These are phyloP conservation scores for Odontothrips loti DNA, from an alignment of 2,888 invertebrate species.

Conservation along the genomic window DNA sequence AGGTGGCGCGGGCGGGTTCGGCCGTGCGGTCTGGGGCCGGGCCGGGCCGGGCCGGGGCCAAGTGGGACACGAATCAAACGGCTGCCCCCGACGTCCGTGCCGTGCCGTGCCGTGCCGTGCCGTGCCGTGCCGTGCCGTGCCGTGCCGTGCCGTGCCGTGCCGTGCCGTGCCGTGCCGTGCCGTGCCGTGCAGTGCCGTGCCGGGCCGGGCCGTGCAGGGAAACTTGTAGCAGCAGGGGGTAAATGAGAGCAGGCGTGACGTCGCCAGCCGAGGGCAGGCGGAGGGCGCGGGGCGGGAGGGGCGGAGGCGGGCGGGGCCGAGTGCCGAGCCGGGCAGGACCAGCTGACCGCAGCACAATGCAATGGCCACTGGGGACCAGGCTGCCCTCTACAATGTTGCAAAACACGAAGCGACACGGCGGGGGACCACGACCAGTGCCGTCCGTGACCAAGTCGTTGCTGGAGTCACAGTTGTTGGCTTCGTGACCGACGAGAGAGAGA, in stretches of 20 bases:
- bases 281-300: neutral
- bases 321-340: neutral
- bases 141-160: neutral
- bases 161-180: neutral
- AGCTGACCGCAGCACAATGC: slow-evolving; percentile 19
- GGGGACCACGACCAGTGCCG: neutral
- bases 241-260: slow-evolving; percentile 6
- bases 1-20: too few relatives aligned
- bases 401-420: neutral
- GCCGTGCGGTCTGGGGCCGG: neutral
- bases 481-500: slow-evolving; percentile 10
- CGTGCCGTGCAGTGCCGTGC: neutral
- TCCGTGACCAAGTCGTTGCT: neutral
- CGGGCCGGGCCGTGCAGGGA: neutral
- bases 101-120: neutral
- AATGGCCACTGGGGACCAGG: neutral
- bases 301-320: neutral
- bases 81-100: too few relatives aligned
- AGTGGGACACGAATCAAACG: neutral
- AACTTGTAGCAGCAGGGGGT: neutral
- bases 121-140: neutral
- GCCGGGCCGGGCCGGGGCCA: neutral
- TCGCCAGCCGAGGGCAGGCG: neutral
- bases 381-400: slow-evolving; percentile 13
- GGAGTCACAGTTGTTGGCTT: slow-evolving; percentile 16